Base-by-base conservation (phyloP, 2,113 vertebrate genomes). In the Eulacestoma nigropectus region DNA sequence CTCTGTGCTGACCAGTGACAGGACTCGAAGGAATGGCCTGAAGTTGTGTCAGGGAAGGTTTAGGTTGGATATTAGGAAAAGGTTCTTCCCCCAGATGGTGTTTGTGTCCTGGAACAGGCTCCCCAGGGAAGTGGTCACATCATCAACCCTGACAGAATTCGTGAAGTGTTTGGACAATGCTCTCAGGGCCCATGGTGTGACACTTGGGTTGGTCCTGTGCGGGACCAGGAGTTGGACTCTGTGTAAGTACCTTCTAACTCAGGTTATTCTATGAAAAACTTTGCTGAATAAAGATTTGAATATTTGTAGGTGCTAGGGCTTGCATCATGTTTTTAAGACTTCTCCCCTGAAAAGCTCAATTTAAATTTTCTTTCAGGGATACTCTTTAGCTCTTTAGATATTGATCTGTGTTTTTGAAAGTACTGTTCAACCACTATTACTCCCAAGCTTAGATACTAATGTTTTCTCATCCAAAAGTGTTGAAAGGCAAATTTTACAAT, bases 1-100 rank as follows among this genome's bases (percentile, higher is more conserved):
- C 55, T 33, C 27, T 39, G 1, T 30, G 55, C 8, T n/a, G 6
- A 9, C 1, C 44, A 37, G 53, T 33, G 22, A 33, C 15, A 53
- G 33, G 5, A 60, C 55, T 2, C 0, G 0, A 53, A 19, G 23
- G 19, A 46, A 53, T n/a, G n/a, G 12, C 2, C 29, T 62, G 35
- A 19, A 30, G 23, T 1, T 62, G 27, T 52, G 39, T 2, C 16
- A 53, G 29, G 19, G 3, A 0, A 52, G 1, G 27, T 52, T 69
- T 33, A 10, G 9, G 18, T 1, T 78, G 12, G 22, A 7, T 68
- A 52, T 52, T 10, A 4, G 27, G 18, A 18, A 15, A 52, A 53
- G 6, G 1, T 41, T 78, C 41, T 39, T 52, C 27, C 0, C 10
- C 6, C 41, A 63, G 16, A 47, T 25, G 4, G 11, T 72, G 17